A percentile compares a stretch with the other conserved stretches of the same genome.
Evolutionary conservation across 2,888 invertebrate species (phyloP).

Genomic region (Aspidiotus rigidus): DNA sequence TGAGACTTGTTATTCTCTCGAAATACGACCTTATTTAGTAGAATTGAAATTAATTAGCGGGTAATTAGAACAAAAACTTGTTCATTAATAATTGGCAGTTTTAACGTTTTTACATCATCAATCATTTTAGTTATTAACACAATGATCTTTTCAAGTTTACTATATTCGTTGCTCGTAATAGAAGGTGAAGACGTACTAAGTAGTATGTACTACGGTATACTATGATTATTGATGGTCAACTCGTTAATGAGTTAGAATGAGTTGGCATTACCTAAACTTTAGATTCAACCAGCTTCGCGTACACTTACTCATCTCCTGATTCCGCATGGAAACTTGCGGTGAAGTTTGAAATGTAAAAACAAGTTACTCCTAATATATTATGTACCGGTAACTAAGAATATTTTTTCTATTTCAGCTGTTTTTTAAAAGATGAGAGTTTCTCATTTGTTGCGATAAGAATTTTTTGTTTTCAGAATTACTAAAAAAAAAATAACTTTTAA

Average conservation of each 20-base stretch:
- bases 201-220: too few relatives aligned
- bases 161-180: background rate
- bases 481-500: too few relatives aligned
- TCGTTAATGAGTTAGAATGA: conserved; percentile 22
- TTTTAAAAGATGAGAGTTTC: too few relatives aligned
- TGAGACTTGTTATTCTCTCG: background rate
- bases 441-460: too few relatives aligned
- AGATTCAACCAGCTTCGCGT: too few relatives aligned
- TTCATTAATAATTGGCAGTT: conserved; percentile 26
- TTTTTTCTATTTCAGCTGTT: too few relatives aligned
- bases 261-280: conserved; percentile 8
- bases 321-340: too few relatives aligned
- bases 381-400: too few relatives aligned
- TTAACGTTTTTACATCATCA: conserved; percentile 16
- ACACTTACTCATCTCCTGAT: too few relatives aligned
- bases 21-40: background rate
- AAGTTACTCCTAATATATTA: too few relatives aligned
- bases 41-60: conserved; percentile 12
- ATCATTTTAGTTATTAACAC: conserved; percentile 22
- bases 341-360: too few relatives aligned
- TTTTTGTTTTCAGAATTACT: too few relatives aligned
- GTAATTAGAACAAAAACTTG: conserved; percentile 19
- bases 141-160: conserved; percentile 20
- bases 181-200: background rate
- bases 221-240: conserved; percentile 22